Base-by-base conservation (phyloP, 2,113 vertebrate genomes). In the Anguilla japonica region DNA sequence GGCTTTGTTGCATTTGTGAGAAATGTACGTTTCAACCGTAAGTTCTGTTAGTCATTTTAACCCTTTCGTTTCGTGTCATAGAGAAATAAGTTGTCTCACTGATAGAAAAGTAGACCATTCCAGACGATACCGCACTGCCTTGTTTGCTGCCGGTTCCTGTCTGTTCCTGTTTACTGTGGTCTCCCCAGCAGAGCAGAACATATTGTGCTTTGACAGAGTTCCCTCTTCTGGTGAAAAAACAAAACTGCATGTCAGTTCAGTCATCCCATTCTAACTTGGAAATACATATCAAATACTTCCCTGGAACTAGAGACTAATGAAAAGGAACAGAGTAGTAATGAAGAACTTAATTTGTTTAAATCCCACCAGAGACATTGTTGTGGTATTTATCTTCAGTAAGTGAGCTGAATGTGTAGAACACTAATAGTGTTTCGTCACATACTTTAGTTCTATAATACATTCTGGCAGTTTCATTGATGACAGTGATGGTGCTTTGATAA, bases 41-140 rank as follows among this genome's bases (percentile, higher is more conserved):
- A 26, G 79, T 83, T 83, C 46, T 40, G 81, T 87, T 87, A 60
- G 78, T 87, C 71, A 60, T 83, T 79, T 87, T 87, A 87, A 87
- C 86, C 86, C 86, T 87, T 87, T 87, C 86, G 41, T 29, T 87
- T 57, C 83, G 82, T 53, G 46, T 87, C 86, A 87, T 81, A 14
- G 5, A 57, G 82, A 79, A 78, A 13, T 82, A 87, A 75, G 46
- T 43, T 79, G 43, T 63, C 41, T 22, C n/a, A 81, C 39, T 83
- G 39, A 40, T 75, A 56, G 63, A 41, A 86, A 71, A 63, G 22
- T 41, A 16, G 20, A 78, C 50, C 86, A 67, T 41, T 41, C 63
- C 11, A 43, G 46, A 83, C 82, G 18, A 16, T 13, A 5, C 7
- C 26, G 20, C 29, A 46, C 43, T 15, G 20, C 53, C 39, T 22